Percentiles rank a stretch among this genome's conserved stretches.
phyloP scores from a whole-genome alignment of 1,140 invertebrate genomes.

The Chionoecetes opilio region DNA sequence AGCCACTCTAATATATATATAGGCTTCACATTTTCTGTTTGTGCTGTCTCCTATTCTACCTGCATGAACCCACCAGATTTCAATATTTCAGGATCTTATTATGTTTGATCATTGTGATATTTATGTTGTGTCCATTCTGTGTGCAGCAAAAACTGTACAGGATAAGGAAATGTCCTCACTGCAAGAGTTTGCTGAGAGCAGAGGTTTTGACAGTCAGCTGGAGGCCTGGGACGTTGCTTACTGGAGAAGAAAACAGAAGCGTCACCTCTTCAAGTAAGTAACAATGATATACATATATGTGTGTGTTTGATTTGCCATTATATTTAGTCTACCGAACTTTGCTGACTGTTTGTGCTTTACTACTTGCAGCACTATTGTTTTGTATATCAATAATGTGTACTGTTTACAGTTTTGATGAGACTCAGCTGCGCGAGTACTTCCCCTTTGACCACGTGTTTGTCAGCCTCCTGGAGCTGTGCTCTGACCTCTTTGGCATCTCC shows the following conservation, averaged over 20 bases:
- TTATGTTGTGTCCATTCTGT: too few species aligned
- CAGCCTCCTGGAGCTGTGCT: constrained; percentile 90
- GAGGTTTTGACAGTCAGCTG: constrained; percentile 89
- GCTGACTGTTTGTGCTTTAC: too few species aligned
- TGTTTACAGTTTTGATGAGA: constrained; percentile 87
- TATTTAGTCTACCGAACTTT: too few species aligned
- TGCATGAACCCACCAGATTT: too few species aligned
- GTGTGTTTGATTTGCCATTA: too few species aligned
- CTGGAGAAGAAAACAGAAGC: constrained; percentile 89
- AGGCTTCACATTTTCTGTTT: too few species aligned
- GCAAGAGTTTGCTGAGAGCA: constrained; percentile 89
- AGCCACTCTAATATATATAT: too few species aligned
- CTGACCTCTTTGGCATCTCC: constrained; percentile 92
- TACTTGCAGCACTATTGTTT: too few species aligned
- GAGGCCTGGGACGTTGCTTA: constrained; percentile 94
- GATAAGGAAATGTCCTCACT: constrained; percentile 90
- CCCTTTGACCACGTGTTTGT: constrained; percentile 90
- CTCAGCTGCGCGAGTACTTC: constrained; percentile 91
- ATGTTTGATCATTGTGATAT: too few species aligned
- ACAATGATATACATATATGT: too few species aligned
- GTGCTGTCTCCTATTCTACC: too few species aligned
- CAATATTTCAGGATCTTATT: too few species aligned
- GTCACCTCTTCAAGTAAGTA: constrained; percentile 86
- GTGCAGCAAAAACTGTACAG: constrained; percentile 88
- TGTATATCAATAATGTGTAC: neutral